Conservation (phyloP, 2,888 invertebrate genomes). For the Pachydiplax longipennis region DNA sequence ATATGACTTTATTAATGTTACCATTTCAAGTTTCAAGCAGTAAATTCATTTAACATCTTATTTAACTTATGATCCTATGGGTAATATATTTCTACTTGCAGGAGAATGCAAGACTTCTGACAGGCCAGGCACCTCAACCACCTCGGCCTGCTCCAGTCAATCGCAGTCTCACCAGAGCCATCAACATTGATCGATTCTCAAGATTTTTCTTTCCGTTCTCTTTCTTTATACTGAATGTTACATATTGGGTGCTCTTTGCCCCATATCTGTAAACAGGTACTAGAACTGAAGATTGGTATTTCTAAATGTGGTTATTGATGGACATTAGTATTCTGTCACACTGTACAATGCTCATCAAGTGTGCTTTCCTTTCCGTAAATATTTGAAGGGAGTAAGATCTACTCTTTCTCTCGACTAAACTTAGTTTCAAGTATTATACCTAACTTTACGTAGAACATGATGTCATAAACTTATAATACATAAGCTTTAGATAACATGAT, state of each 20-base stretch:
- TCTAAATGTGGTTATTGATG: background rate
- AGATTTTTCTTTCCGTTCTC: slow-evolving; percentile 74
- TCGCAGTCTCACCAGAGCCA: slow-evolving; percentile 69
- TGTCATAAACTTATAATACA: background rate
- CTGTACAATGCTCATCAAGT: background rate
- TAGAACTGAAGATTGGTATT: background rate
- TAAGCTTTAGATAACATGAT: background rate
- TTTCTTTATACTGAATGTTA: slow-evolving; percentile 71
- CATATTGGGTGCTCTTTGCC: slow-evolving; percentile 78
- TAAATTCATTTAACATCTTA: background rate
- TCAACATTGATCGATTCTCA: slow-evolving; percentile 75
- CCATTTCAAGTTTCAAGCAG: background rate
- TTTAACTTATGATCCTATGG: background rate
- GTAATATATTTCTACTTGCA: slow-evolving; percentile 54
- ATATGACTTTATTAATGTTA: background rate
- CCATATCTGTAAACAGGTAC: slow-evolving; percentile 67
- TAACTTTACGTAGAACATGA: background rate
- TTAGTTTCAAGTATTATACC: background rate
- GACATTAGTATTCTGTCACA: background rate
- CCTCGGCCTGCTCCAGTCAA: slow-evolving; percentile 65
- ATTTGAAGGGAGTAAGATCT: background rate
- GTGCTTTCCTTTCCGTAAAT: background rate
- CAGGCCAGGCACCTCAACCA: slow-evolving; percentile 58
- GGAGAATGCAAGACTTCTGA: slow-evolving; percentile 61
- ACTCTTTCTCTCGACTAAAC: background rate